A percentile compares a stretch with the other conserved stretches of the same genome.
These are phyloP conservation scores for Schizopygopsis malacanthus DNA, from an alignment of 2,797 vertebrate species.

Conservation along the genomic window DNA sequence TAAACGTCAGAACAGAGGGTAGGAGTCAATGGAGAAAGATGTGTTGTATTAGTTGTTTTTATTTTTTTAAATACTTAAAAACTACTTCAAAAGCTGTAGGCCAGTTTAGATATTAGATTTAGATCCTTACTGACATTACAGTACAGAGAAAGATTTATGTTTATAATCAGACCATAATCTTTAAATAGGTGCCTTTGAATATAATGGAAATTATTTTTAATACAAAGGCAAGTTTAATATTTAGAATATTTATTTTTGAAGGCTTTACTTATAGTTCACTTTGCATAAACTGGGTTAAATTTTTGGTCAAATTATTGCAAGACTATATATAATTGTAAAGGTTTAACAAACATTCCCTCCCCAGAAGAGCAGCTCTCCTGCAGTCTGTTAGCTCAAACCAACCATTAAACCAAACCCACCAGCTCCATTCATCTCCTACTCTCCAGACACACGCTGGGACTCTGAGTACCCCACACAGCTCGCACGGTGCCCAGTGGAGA, in stretches of 20 bases:
- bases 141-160: no score
- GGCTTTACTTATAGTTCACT: not conserved
- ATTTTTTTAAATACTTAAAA: no score
- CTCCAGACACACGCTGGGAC: conserved; percentile 61
- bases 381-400: conserved; percentile 48
- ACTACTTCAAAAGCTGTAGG: no score
- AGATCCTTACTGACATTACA: no score
- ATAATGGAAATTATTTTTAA: no score
- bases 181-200: no score
- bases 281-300: not conserved
- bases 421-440: conserved; percentile 59
- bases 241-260: not conserved
- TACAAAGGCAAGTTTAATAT: not conserved
- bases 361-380: conserved; percentile 38
- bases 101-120: no score
- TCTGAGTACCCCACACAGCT: conserved; percentile 60
- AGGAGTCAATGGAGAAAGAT: no score
- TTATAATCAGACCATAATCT: no score
- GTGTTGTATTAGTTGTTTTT: no score
- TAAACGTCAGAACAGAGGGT: no score
- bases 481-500: conserved; percentile 22
- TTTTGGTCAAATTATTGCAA: not conserved
- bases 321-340: conserved; percentile 48
- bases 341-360: not conserved
- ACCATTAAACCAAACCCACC: conserved; percentile 61